These are phyloP conservation scores for Atrina japonica DNA, from an alignment of 2,888 invertebrate species.

Conservation along the genomic window DNA sequence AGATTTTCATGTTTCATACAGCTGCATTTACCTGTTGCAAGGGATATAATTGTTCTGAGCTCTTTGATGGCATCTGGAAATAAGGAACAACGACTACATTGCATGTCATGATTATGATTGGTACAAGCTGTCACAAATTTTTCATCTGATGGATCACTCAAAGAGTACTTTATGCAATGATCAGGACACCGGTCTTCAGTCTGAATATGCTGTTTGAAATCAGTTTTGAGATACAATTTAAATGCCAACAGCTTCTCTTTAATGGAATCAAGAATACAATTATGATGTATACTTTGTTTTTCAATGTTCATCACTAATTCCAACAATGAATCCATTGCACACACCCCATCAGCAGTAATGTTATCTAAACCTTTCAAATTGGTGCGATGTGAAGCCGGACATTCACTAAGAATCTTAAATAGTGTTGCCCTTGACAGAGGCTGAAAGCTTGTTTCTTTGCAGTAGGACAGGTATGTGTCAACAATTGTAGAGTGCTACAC, in stretches of 20 bases:
- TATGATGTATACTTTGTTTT: too few relatives aligned
- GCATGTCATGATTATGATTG: background rate
- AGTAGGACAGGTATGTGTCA: conserved; percentile 5
- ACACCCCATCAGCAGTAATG: conserved; percentile 18
- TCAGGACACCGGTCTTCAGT: conserved; percentile 1
- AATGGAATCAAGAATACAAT: too few relatives aligned
- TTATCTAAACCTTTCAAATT: conserved; percentile 21
- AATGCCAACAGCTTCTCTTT: too few relatives aligned
- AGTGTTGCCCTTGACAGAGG: conserved; percentile 22
- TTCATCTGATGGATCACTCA: conserved; percentile 4
- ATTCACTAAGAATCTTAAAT: conserved; percentile 9
- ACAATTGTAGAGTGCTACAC: conserved; percentile 20
- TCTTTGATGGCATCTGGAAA: background rate
- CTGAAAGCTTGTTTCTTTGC: conserved; percentile 10
- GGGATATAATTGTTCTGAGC: background rate
- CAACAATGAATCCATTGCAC: background rate
- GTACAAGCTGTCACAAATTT: background rate
- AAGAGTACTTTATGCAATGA: conserved; percentile 10
- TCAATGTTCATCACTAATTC: too few relatives aligned
- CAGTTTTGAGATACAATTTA: too few relatives aligned
- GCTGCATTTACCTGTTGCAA: too few relatives aligned
- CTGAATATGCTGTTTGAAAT: too few relatives aligned
- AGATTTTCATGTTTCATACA: too few relatives aligned
- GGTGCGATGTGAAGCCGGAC: conserved; percentile 22
- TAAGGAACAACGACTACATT: conserved; percentile 7